Base-by-base conservation (phyloP, 2,888 invertebrate genomes). In the Drosophila ustulata region DNA sequence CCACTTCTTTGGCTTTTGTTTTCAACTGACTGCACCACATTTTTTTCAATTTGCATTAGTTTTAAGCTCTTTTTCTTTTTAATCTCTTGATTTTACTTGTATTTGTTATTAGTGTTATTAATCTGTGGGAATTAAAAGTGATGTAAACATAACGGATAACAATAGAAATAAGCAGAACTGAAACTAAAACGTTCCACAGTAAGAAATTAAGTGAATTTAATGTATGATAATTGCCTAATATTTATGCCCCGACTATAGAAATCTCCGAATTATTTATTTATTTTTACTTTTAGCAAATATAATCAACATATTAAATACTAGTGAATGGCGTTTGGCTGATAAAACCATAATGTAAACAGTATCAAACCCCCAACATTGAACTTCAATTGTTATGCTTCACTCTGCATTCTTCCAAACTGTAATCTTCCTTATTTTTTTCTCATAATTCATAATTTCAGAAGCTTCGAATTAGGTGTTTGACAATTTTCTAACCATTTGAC, bases 1-100 rank as follows among this genome's bases (percentile, higher is more conserved):
- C 63, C 68, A 68, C 57, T 78, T 75, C 30, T 32, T 66, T 73
- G 52, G 63, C 67, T 67, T 67, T 58, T 41, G 28, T 52, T 57
- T 57, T 34, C 8, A 13, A 37, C 51, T 56, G 43, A 37, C 1
- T 52, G 45, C 25, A 30, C 55, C 43, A 74, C 66, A 75, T 74
- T 71, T 53, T 71, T 6, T 62, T 66, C 34, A 61, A 49, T 43
- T 53, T 23, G 23, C 41, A 43, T 61, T 55, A 26, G 25, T 30
- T 55, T 55, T 43, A 37, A 61, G 30, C 34, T 41, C 39, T 11
- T 66, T 59, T 41, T 26, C 37, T 30, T 3, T 26, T 1, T 4
- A 25, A 26, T 7, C 51, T 55, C 45, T 30, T 39, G 6, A 25
- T 30, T 49, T 30, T 43, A 34, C 43, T 39, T 28, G 53, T 28